phyloP scores from a whole-genome alignment of 2,888 invertebrate genomes.

The Labia minor region DNA sequence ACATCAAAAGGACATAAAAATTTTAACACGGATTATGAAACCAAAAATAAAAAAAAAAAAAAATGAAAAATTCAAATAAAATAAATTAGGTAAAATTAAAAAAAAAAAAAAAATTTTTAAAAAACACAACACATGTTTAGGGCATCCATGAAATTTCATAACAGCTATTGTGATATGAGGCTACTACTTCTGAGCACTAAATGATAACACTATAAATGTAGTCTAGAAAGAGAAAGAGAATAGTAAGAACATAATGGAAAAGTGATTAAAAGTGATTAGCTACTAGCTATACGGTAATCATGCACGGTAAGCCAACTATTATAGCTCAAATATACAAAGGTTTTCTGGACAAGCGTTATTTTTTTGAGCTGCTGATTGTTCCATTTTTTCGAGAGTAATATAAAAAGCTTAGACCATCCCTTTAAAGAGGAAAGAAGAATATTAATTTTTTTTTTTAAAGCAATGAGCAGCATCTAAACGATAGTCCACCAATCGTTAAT shows the following conservation, averaged over 20 bases:
- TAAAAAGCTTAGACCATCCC: not conserved
- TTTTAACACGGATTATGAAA: constrained; percentile 27
- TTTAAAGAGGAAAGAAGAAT: not conserved
- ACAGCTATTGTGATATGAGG: constrained; percentile 25
- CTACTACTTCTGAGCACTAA: not conserved
- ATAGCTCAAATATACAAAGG: not conserved
- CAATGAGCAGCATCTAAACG: not conserved
- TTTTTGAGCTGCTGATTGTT: not conserved
- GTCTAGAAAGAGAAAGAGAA: constrained; percentile 14
- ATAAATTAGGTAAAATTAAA: too few relatives aligned
- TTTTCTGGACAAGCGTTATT: not conserved
- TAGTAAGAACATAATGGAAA: not conserved
- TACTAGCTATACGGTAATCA: not conserved
- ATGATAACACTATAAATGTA: constrained; percentile 21
- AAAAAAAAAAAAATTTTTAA: constrained; percentile 3
- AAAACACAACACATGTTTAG: constrained; percentile 16
- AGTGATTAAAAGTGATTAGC: not conserved
- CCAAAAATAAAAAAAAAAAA: too few relatives aligned
- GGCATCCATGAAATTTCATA: constrained; percentile 34
- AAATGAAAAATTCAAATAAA: too few relatives aligned
- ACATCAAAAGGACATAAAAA: constrained; percentile 25
- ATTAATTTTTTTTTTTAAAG: not conserved
- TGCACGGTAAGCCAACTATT: not conserved
- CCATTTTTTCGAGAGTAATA: not conserved
- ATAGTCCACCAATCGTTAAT: not conserved